Evolutionary conservation across 2,888 invertebrate genomes (phyloP), one percentile per base, ranked within the genome.

Genomic region (Lepidocyrtinus sp.): DNA sequence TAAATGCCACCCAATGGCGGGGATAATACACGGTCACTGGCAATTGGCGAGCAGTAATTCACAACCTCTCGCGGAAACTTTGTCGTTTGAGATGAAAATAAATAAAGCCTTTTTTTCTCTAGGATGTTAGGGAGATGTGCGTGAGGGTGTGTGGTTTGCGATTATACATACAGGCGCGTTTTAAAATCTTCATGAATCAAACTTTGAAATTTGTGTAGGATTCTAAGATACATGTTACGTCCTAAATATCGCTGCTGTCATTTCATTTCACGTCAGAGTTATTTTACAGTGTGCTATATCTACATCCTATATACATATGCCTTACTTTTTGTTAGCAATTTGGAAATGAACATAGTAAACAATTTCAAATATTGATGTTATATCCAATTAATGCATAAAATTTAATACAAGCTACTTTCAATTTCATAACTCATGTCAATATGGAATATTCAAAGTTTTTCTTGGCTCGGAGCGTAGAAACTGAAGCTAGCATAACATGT

Each of bases 371-470:
- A 25, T 63, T 65, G 36, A 19, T 50, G 21, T 17, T 21, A 45
- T 45, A 55, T 50, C 45, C 69, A 17, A 22, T 69, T 55, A 69
- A 55, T 69, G 69, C 50, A 50, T 25, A 24, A 15, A 55, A 25
- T 69, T 69, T 69, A 22, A 17, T 46, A 69, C 25, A 69, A 69
- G 46, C 46, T 69, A 55, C 25, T 46, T 67, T 67, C 36, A 36
- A 67, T 67, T 69, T 69, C 69, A 69, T 55, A 69, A 69, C 26
- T 69, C 55, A 69, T 45, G 24, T 45, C 55, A 50, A 69, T 69
- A 15, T n/a, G 24, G 55, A 55, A 12, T 21, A 62, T 17, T 62
- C 7, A 36, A 36, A 36, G 36, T 36, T 62, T 22, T 17, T 17
- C 19, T 68, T 55, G 69, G 69, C 69, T 69, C 69, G 55, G 24